Base-by-base conservation (phyloP, 2,888 invertebrate species). In the Drymonia ruficornis region DNA sequence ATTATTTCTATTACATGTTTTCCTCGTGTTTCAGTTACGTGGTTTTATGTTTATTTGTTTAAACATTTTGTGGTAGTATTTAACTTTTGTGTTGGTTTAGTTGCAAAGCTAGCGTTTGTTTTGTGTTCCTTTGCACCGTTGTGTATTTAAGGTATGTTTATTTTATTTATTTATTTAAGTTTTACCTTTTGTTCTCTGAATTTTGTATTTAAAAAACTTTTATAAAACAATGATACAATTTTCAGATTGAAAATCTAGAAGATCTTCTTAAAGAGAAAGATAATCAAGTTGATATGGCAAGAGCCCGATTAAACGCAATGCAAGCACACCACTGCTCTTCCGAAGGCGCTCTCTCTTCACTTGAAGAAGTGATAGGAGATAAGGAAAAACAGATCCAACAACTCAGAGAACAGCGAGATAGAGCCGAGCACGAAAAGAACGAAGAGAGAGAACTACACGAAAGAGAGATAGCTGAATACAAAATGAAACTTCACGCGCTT, bases 371-470 rank as follows among this genome's bases (percentile, higher is more conserved):
- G 13, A 97, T 99, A 72, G 96, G 96, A 49, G 99, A 99, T 82
- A 99, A 99, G 91, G 99, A 99, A 79, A 98, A 98, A 84, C 99
- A 99, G 93, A 98, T 99, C 93, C 96, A 96, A 70, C 98, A 98
- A 83, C 91, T 99, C 62, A 93, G 97, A 70, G 99, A 99, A 80
- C 99, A 99, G 83, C 94, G 99, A 80, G 99, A 99, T 79, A 94
- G 98, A 71, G 97, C 98, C 43, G 99, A 99, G 88, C 97, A 98
- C 71, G 99, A 99, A 78, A 97, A 98, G 81, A 97, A 98, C 70
- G 99, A 99, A 88, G 99, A 99, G 86, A 94, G 98, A 63, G 99
- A 99, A 77, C 93, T 98, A 16, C 98, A 98, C 81, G 98, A 98
- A 84, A 95, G 98, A 72, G 98, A 98, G 85, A 95, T 98, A 74